A percentile compares a stretch with the other conserved stretches of the same genome.
These are phyloP conservation scores for Glossophaga mutica DNA, from an alignment of 2,797 vertebrate genomes.

Conservation along the genomic window DNA sequence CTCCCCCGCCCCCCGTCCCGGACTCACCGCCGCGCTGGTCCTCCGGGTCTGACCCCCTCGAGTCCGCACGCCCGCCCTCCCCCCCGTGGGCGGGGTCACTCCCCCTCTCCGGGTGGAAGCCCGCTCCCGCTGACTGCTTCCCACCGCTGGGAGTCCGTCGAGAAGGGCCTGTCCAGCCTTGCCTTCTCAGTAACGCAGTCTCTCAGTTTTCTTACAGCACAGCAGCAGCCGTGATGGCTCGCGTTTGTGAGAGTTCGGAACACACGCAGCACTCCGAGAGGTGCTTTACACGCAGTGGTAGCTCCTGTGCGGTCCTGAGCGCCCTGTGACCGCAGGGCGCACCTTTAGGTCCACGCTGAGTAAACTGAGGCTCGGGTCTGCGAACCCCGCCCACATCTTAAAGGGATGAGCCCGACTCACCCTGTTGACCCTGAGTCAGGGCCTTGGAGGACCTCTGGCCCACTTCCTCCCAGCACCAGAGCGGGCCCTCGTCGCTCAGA, in stretches of 20 bases:
- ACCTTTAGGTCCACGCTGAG: neutral
- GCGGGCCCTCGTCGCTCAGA: fast-evolving
- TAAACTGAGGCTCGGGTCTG: neutral
- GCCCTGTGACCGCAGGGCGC: neutral
- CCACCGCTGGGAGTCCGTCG: neutral
- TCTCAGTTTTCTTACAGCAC: neutral
- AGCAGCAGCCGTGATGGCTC: fast-evolving
- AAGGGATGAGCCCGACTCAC: neutral
- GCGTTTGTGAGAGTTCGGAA: fast-evolving
- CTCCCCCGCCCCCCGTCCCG: fast-evolving
- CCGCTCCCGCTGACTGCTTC: neutral
- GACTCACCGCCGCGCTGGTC: fast-evolving
- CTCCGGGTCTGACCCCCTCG: neutral
- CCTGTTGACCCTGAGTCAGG: fast-evolving
- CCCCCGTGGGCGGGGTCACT: neutral
- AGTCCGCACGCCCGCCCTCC: fast-evolving
- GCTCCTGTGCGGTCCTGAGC: neutral
- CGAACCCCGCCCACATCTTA: neutral
- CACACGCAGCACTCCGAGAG: neutral
- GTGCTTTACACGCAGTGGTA: fast-evolving
- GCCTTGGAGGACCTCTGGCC: no score
- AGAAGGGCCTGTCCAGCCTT: neutral
- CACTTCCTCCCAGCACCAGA: neutral
- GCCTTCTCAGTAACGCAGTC: neutral
- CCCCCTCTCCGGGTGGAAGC: neutral